phyloP scores from a whole-genome alignment of 2,888 invertebrate genomes.

The Spilarctia lutea region DNA sequence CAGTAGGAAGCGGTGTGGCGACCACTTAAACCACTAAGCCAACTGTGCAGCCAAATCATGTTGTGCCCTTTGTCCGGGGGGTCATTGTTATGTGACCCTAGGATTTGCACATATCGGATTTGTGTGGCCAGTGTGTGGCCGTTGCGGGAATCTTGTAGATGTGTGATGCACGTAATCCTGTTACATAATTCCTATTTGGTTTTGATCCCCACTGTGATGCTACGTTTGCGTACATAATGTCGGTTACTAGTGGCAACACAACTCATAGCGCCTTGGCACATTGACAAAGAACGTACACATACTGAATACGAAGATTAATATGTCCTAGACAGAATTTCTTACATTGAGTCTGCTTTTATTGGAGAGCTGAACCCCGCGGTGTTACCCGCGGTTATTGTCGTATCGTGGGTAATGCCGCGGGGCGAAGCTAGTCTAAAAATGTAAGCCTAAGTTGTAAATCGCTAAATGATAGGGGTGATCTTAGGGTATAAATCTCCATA shows the following conservation, averaged over 20 bases:
- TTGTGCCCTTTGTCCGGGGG: background rate
- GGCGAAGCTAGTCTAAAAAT: no score
- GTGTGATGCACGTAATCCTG: conserved; percentile 36
- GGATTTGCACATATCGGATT: conserved; percentile 1
- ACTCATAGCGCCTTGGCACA: background rate
- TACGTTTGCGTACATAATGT: background rate
- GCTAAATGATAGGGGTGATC: no score
- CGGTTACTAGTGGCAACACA: background rate
- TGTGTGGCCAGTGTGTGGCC: conserved; percentile 18
- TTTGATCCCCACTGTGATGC: conserved; percentile 35
- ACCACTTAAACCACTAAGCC: no score
- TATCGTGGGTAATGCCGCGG: no score
- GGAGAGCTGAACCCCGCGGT: no score
- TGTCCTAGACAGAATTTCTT: background rate
- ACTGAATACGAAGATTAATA: background rate
- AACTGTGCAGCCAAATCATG: background rate
- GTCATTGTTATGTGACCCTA: conserved; percentile 4
- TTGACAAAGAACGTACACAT: background rate
- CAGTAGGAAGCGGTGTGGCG: no score
- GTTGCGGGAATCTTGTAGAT: conserved; percentile 6
- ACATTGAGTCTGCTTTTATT: background rate
- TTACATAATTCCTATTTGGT: conserved; percentile 49
- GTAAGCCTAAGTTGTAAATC: no score
- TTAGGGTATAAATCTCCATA: no score
- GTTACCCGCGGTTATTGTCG: no score